These are phyloP conservation scores for Dendropsophus ebraccatus DNA, from an alignment of 2,113 vertebrate species.

Conservation along the genomic window DNA sequence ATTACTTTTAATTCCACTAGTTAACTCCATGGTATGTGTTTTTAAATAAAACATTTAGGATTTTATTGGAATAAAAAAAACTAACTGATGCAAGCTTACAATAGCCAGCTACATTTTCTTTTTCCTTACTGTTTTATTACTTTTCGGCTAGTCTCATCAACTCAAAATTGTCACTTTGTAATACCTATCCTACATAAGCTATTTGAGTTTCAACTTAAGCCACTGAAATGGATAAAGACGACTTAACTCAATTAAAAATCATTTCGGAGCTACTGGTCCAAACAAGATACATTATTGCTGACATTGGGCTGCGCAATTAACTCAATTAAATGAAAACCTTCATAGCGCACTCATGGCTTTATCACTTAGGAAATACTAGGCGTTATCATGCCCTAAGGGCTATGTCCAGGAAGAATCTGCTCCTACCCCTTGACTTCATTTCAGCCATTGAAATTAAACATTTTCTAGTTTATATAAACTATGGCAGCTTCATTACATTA, in stretches of 20 bases:
- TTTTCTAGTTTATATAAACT: conserved; percentile 39
- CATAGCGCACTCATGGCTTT: conserved; percentile 52
- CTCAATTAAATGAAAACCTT: conserved; percentile 59
- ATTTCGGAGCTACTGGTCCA: conserved; percentile 54
- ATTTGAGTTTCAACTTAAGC: conserved; percentile 2
- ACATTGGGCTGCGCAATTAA: conserved; percentile 57
- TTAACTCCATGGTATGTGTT: neutral
- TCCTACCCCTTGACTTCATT: conserved; percentile 21
- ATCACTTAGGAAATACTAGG: conserved; percentile 55
- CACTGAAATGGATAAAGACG: conserved; percentile 51
- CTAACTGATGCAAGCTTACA: neutral
- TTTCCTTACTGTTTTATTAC: neutral
- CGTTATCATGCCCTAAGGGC: conserved; percentile 54
- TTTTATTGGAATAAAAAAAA: neutral
- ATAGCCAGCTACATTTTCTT: neutral
- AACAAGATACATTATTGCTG: conserved; percentile 58
- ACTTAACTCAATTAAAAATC: conserved; percentile 50
- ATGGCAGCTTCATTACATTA: conserved; percentile 45
- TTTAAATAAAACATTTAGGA: neutral
- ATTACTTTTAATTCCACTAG: neutral
- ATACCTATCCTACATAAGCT: conserved; percentile 17
- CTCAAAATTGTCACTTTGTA: conserved; percentile 45
- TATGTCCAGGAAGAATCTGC: conserved; percentile 8
- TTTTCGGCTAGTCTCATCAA: conserved; percentile 14
- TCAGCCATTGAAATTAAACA: conserved; percentile 27